Conservation (phyloP, 2,113 vertebrate genomes). For the Aphelocoma coerulescens region DNA sequence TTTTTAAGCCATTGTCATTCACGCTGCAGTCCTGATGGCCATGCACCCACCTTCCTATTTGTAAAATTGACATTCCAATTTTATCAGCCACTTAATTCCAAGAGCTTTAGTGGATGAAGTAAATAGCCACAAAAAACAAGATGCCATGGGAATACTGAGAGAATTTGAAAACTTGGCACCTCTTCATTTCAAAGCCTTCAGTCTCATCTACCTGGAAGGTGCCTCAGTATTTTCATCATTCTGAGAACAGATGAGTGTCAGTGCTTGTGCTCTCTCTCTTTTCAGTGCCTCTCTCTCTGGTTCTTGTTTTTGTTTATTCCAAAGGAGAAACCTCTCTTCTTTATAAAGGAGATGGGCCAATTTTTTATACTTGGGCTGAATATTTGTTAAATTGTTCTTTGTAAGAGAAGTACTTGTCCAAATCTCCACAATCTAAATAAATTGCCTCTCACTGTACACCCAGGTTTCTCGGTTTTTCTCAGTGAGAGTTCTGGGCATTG, state of each 20-base stretch:
- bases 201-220: neutral
- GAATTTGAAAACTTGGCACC: neutral
- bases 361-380: neutral
- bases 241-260: neutral
- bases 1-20: neutral
- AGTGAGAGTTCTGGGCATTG: neutral
- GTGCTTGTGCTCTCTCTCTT: neutral
- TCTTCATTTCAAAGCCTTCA: neutral
- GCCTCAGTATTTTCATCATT: neutral
- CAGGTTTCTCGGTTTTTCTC: neutral
- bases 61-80: neutral
- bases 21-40: neutral
- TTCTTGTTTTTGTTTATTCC: neutral
- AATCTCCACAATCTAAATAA: neutral
- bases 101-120: neutral
- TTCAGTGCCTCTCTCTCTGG: neutral
- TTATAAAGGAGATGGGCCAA: neutral
- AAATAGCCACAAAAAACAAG: neutral
- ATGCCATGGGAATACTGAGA: neutral
- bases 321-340: neutral
- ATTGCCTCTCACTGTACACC: neutral
- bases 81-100: neutral
- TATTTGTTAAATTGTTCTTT: neutral
- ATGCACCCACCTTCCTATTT: neutral
- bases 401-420: neutral